These are phyloP conservation scores for Amaurobius ferox DNA, from an alignment of 2,888 invertebrate genomes.

Conservation along the genomic window DNA sequence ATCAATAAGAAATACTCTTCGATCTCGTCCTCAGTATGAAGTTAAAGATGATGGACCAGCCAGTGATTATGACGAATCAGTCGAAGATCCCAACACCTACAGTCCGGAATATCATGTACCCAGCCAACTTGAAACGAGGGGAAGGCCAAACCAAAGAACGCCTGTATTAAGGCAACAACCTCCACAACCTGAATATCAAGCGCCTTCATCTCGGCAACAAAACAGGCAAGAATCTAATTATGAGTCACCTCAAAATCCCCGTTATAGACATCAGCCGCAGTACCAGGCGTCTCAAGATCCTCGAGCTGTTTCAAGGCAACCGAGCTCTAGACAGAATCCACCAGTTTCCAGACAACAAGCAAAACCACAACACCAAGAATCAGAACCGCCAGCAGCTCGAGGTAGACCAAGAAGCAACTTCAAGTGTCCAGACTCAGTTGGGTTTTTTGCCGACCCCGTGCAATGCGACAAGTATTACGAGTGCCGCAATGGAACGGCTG, in stretches of 20 bases:
- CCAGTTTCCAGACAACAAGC: constrained; percentile 1
- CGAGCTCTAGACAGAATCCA: constrained; percentile 15
- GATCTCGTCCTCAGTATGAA: constrained; percentile 34
- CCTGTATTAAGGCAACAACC: background rate
- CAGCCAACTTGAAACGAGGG: background rate
- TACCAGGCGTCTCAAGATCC: constrained; percentile 34
- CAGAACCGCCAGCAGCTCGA: background rate
- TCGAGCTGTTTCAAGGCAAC: background rate
- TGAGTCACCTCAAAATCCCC: background rate
- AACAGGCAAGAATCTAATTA: background rate
- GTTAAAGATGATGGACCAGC: background rate
- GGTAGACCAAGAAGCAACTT: constrained; percentile 29
- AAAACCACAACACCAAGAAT: constrained; percentile 20
- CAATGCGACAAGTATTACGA: constrained; percentile 77
- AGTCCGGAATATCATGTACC: constrained; percentile 29
- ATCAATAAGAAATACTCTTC: background rate
- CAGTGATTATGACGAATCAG: background rate
- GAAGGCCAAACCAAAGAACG: background rate
- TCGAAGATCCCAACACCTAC: constrained; percentile 19
- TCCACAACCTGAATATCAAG: constrained; percentile 22
- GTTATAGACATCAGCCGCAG: constrained; percentile 2
- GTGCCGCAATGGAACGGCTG: constrained; percentile 73
- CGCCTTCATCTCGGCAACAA: constrained; percentile 1
- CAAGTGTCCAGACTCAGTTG: constrained; percentile 57
- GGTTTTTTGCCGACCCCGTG: constrained; percentile 75